Base-by-base conservation (phyloP, 2,888 invertebrate species). In the Hypomecis punctinalis region DNA sequence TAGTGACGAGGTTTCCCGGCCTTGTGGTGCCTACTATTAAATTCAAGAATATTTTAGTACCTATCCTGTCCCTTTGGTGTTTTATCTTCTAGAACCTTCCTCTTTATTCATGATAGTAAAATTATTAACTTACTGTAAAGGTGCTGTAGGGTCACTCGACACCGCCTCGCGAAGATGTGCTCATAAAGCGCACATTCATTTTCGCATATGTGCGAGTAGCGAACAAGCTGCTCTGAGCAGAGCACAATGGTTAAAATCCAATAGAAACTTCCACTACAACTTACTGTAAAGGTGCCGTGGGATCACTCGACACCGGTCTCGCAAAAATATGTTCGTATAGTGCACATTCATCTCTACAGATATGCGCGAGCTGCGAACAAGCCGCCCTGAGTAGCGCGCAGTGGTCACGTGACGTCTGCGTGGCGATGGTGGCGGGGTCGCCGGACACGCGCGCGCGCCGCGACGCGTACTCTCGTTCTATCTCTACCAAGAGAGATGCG, bases 311-410 rank as follows among this genome's bases (percentile, higher is more conserved):
- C 6, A 96, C 96, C 0, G 23, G 89, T 46, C 94, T 93, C 0
- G 94, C 93, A 82, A 99, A 99, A 88, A 99, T 99, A 83, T 99
- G 98, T 70, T 95, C 95, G 85, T 97, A 99, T 4, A 99, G 93
- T 70, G 97, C 96, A 77, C 97, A 96, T 85, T 99, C 99, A 88
- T 99, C 99, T 75, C 98, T 96, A 72, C 98, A 98, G 0, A 99
- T 96, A 84, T 99, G 7, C 5, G 8, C 96, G 53, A 98, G 90
- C 35, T 23, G 23, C 1, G 23, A 23, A 23, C 23, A 23, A 23
- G 23, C 23, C 3, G 23, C 23, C 23, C 23, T 23, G 1, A 23
- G 3, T 3, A 23, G 3, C 1, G 97, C 95, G 88, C 98, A 98
- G 71, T 96, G 79, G 96, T 97, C 65, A 94, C 95, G 95, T 67